Evolutionary conservation across 2,113 vertebrate genomes (phyloP).

Genomic region (Willisornis vidua): DNA sequence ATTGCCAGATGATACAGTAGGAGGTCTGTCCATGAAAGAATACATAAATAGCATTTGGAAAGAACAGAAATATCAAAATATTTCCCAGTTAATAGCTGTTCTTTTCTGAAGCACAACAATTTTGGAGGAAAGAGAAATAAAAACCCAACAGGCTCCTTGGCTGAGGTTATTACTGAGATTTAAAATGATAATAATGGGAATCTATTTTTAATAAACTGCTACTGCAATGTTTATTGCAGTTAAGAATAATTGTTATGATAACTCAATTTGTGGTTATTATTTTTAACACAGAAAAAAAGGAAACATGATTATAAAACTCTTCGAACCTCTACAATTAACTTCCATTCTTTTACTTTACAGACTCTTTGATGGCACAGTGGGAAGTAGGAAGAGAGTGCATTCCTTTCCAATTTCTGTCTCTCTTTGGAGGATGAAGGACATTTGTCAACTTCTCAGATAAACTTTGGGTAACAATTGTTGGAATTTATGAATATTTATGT

Average conservation of each 20-base stretch:
- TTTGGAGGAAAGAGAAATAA: not conserved
- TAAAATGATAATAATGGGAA: slow-evolving; percentile 41
- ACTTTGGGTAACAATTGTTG: not conserved
- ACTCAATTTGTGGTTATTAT: slow-evolving; percentile 31
- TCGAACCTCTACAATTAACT: slow-evolving; percentile 5
- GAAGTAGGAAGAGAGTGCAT: not conserved
- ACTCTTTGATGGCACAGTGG: not conserved
- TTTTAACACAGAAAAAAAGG: slow-evolving; percentile 20
- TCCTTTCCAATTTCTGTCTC: not conserved
- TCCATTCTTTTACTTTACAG: not conserved
- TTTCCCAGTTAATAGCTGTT: not conserved
- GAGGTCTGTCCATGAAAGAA: not conserved
- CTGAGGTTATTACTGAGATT: slow-evolving; percentile 35
- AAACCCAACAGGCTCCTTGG: slow-evolving; percentile 12
- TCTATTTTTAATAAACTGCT: slow-evolving; percentile 58
- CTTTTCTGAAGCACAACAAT: not conserved
- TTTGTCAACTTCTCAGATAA: not conserved
- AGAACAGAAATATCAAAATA: slow-evolving; percentile 20
- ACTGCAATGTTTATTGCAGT: slow-evolving; percentile 19
- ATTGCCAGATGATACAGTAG: not conserved
- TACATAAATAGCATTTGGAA: not conserved
- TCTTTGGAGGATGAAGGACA: not conserved
- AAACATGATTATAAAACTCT: slow-evolving; percentile 3
- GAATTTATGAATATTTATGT: not conserved
- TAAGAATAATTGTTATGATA: slow-evolving; percentile 52